Base-by-base conservation (phyloP, 1,140 invertebrate genomes). In the Drosophila pectinifera region DNA sequence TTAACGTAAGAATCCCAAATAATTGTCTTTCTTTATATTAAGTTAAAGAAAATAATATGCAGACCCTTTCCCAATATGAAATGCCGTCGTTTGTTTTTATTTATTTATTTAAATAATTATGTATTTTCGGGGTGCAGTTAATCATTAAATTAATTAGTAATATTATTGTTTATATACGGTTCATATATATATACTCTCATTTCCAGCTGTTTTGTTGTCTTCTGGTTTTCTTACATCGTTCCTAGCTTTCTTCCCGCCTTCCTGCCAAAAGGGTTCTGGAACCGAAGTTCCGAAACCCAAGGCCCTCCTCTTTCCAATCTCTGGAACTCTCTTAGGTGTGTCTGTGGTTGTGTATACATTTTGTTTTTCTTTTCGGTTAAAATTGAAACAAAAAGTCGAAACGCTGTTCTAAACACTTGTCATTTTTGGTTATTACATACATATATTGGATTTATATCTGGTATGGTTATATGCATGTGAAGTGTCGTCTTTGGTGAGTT, bases 31-130 rank as follows among this genome's bases (percentile, higher is more conserved):
- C 1, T 28, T 28, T 28, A 28, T 28, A 8, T 28, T 28, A 28
- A 26, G 26, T 28, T 28, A 7, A 7, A 8, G 6, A 28, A 28
- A 28, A 10, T 2, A 3, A 31, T 11, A 18, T 14, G 3, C 11
- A 13, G 8, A 11, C 8, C 42, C n/a, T 13, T 31, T 39, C n/a
- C 28, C 28, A 0, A 42, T 39, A 34, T 11, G 11, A 45, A 59
- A 59, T 24, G 11, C 42, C 46, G 14, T 31, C 10, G 31, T 77
- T 90, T 82, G 49, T 80, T 73, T 85, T 91, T 88, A 83, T 88
- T 91, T 73, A 76, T 81, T 81, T 91, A 91, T 91, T 91, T 91
- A 91, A 91, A 91, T 91, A 91, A 89, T 91, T 84, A 91, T 91
- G 84, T 88, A 89, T 88, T 84, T 91, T 88, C 76, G 74, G 77